Evolutionary conservation across 1,140 invertebrate genomes (phyloP), one percentile per base, ranked within the genome.

Genomic region (Mizuhopecten yessoensis): DNA sequence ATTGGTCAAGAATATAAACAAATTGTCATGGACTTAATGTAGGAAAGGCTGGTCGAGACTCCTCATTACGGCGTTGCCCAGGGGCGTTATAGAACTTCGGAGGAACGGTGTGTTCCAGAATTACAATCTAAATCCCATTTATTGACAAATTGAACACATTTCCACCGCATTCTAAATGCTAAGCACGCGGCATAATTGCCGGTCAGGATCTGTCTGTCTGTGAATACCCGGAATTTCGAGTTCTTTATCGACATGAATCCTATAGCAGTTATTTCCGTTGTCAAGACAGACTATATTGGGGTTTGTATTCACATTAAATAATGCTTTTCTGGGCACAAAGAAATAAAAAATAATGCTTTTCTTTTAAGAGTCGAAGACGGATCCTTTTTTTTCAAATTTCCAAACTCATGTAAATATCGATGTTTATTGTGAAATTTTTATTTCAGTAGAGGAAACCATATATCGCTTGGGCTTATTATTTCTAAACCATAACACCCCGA

Each of bases 101-200:
- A n/a, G n/a, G 45, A 23, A 13, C 15, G 3, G 45, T 49, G 45
- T 49, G 45, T 10, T 15, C 45, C 20, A 20, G 10, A 49, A 49
- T 49, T 13, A 49, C 45, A 49, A 49, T 49, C 45, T 49, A 49
- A 49, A 49, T 49, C 45, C 20, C 45, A 49, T 49, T 49, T 15
- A 49, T 49, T 49, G 45, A 49, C 45, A 49, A 49, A 49, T 49
- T 49, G 45, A 49, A 49, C 45, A 49, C 45, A 49, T 49, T 49
- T 49, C 45, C 45, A 23, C 20, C 45, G 45, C 20, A 49, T 49
- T 49, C n/a, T 75, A 29, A 75, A 75, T 75, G 57, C 57, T 75
- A 75, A 75, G n/a, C 57, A 29, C 23, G 57, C 57, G 17, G 0
- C 57, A 29, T 75, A 5, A 29, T n/a, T 29, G n/a, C 3, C 57